Evolutionary conservation across 2,113 vertebrate genomes (phyloP).

Genomic region (Chascanopsetta lugubris): DNA sequence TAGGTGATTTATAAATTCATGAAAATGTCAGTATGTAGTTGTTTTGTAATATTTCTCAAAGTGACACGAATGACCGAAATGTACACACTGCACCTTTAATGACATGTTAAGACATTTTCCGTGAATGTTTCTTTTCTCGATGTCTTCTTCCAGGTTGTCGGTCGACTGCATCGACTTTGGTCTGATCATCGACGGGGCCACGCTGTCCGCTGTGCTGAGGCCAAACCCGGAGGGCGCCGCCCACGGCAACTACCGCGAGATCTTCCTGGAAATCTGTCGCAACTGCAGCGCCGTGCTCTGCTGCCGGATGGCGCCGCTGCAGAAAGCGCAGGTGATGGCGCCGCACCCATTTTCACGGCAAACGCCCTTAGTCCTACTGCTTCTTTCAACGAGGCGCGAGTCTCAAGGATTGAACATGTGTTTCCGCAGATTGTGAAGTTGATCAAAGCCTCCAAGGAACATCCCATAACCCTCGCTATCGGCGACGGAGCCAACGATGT

Average conservation of each 20-base stretch:
- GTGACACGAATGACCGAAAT: too few species aligned
- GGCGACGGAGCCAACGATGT: constrained; percentile 97
- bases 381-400: neutral
- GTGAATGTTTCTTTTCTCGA: neutral
- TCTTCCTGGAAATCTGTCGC: constrained; percentile 95
- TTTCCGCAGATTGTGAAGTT: constrained; percentile 92
- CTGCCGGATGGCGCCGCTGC: constrained; percentile 97
- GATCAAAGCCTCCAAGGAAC: constrained; percentile 95
- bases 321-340: constrained; percentile 93
- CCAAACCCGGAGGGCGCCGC: constrained; percentile 83
- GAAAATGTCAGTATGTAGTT: too few species aligned
- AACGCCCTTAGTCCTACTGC: neutral
- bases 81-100: too few species aligned
- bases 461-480: constrained; percentile 93
- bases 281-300: constrained; percentile 97
- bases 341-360: neutral
- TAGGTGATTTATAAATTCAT: too few species aligned
- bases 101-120: too few species aligned
- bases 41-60: too few species aligned
- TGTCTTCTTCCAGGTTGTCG: constrained; percentile 84
- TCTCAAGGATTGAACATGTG: neutral
- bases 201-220: constrained; percentile 91
- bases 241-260: constrained; percentile 89
- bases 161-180: constrained; percentile 93
- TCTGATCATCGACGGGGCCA: constrained; percentile 95